Base-by-base conservation (phyloP, 2,888 invertebrate species). In the Stenolophus ochropezus region DNA sequence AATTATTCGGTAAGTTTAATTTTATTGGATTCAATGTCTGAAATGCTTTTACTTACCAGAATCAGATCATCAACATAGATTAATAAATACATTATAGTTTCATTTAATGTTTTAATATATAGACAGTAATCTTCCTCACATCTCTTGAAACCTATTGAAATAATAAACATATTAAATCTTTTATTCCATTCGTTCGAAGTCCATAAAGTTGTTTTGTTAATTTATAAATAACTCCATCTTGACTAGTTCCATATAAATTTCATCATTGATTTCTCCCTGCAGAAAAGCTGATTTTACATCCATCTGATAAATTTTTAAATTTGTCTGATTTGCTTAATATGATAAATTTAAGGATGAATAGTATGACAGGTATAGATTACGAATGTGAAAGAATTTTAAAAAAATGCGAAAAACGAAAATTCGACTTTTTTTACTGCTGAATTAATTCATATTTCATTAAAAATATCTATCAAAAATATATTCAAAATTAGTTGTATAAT, bases 251-350 rank as follows among this genome's bases (percentile, higher is more conserved):
- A 85, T 85, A 27, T 83, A 86, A 1, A 86, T 82, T 4, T 84
- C 84, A 47, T 85, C 82, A 16, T 84, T 51, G n/a, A 86, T 51
- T 20, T 83, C 74, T 16, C 86, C 85, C 77, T 86, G 84, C 16
- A 86, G 73, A 83, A 86, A 87, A 4, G 85, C 85, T 82, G 83
- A 85, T 82, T 84, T 84, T 2, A 86, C 85, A 77, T 86, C 86
- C 83, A 85, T 73, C 73, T 86, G 86, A 47, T 77, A 23, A 1
- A 83, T 71, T 4, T 53, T 14, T 4, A 85, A 6, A 61, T 21
- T 51, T 78, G 16, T 84, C n/a, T 1, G 16, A 11, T 4, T 51
- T 51, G 0, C 6, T 42, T 42, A 42, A 11, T n/a, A n/a, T n/a
- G n/a, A n/a, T n/a, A n/a, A n/a, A n/a, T n/a, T n/a, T n/a, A n/a